These are phyloP conservation scores for Callitettix versicolor DNA, from an alignment of 1,140 invertebrate species.

Conservation along the genomic window DNA sequence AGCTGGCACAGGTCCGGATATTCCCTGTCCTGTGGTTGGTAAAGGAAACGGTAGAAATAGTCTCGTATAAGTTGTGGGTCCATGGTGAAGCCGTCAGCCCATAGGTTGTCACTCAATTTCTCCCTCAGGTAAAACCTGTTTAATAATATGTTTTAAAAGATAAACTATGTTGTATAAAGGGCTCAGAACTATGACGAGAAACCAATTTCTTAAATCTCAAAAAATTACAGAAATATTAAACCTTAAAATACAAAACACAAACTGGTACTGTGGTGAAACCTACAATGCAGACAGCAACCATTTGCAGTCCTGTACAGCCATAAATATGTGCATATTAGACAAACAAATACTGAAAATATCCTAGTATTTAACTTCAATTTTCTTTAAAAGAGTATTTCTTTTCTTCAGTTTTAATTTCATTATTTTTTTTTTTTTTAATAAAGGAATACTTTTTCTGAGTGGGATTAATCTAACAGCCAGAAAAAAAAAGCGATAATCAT, in stretches of 20 bases:
- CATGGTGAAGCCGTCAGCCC: slow-evolving; percentile 78
- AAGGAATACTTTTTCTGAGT: too few species aligned
- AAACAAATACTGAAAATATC: too few species aligned
- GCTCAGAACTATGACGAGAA: too few species aligned
- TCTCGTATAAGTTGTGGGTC: slow-evolving; percentile 82
- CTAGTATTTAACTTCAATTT: too few species aligned
- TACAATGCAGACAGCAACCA: background rate
- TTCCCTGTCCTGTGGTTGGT: slow-evolving; percentile 79
- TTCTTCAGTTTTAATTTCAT: too few species aligned
- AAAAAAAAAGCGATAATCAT: too few species aligned
- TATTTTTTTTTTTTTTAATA: too few species aligned
- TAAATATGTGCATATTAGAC: too few species aligned
- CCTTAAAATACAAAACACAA: background rate
- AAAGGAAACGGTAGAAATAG: slow-evolving; percentile 82
- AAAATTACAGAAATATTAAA: background rate
- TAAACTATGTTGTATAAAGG: too few species aligned
- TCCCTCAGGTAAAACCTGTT: slow-evolving; percentile 72
- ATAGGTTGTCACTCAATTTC: slow-evolving; percentile 63
- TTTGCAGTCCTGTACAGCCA: background rate
- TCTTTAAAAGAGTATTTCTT: too few species aligned
- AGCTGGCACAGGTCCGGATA: slow-evolving; percentile 92
- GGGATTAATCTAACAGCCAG: too few species aligned
- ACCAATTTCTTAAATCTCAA: background rate
- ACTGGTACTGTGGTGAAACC: too few species aligned
- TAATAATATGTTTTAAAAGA: slow-evolving; percentile 11